Base-by-base conservation (phyloP, 2,113 vertebrate genomes). In the Himantopus leucocephalus region DNA sequence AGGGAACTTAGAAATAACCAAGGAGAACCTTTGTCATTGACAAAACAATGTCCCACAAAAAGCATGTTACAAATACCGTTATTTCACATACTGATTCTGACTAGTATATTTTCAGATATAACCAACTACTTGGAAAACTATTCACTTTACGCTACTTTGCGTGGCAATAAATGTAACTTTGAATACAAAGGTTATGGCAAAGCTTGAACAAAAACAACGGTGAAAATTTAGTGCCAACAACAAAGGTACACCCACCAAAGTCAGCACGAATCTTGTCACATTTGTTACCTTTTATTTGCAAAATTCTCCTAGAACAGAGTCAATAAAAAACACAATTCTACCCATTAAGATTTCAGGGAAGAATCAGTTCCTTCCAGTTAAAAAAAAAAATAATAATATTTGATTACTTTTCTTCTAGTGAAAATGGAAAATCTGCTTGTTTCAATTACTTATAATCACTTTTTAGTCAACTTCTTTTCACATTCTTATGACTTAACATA, bases 231-330 rank as follows among this genome's bases (percentile, higher is more conserved):
- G 39, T 27, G 37, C 29, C 39, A 55, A 20, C 23, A 67, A 34
- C 29, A 53, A 63, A 59, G 0, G 1, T 12, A 22, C 5, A 29
- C 10, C 32, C 29, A 21, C 10, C 22, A 55, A 32, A 35, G 43
- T 11, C 1, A 37, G 55, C 1, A 2, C 20, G 52, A 47, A 84
- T 60, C 34, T 55, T 8, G 19, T 2, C 6, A 7, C 9, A 5
- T 50, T 59, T 68, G 22, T 47, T 52, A 85, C 20, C 55, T 66
- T 17, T 89, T 14, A 16, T 26, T 76, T 80, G 35, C 22, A 89
- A 87, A 91, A 45, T 63, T 76, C 35, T 56, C 23, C 53, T 64
- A 41, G 39, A 93, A 72, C 0, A 26, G 30, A 35, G 20, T 32
- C 43, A 80, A 45, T 55, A 77, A 87, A 93, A 52, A 3, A 3